phyloP scores from a whole-genome alignment of 1,140 invertebrate species.

The Bilobella aurantiaca region DNA sequence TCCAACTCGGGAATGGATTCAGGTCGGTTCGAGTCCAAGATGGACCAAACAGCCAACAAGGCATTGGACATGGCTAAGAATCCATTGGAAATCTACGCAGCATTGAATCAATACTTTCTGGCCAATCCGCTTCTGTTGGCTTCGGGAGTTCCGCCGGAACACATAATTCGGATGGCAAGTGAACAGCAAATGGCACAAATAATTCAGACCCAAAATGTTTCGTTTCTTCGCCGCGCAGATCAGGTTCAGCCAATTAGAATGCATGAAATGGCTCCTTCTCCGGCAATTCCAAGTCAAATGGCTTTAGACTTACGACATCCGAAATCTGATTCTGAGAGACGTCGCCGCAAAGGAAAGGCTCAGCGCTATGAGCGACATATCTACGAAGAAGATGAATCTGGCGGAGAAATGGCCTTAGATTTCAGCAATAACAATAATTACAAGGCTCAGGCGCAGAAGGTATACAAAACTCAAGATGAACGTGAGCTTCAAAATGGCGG shows the following conservation, averaged over 20 bases:
- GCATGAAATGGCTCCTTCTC: neutral
- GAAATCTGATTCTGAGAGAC: constrained; percentile 41
- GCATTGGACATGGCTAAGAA: constrained; percentile 3
- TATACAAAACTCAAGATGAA: constrained; percentile 13
- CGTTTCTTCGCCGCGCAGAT: too few relatives aligned
- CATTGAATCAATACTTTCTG: constrained; percentile 25
- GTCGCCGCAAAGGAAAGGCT: constrained; percentile 65
- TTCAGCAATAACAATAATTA: constrained; percentile 30
- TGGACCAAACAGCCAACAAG: neutral
- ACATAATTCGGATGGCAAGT: neutral
- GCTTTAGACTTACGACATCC: constrained; percentile 32
- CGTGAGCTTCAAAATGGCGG: neutral
- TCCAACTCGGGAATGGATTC: neutral
- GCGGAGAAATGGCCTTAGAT: constrained; percentile 27
- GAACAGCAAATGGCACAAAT: constrained; percentile 26
- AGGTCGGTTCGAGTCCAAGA: neutral
- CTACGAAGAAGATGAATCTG: constrained; percentile 38
- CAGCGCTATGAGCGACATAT: constrained; percentile 58
- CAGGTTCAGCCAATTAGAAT: neutral
- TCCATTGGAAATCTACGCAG: constrained; percentile 21
- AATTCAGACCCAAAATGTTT: too few relatives aligned
- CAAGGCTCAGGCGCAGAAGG: neutral
- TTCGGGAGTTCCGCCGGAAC: neutral
- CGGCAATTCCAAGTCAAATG: constrained; percentile 4
- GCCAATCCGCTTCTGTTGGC: neutral